A percentile compares a stretch with the other conserved stretches of the same genome.
Evolutionary conservation across 2,888 invertebrate species (phyloP).

Genomic region (Tipula confusa): DNA sequence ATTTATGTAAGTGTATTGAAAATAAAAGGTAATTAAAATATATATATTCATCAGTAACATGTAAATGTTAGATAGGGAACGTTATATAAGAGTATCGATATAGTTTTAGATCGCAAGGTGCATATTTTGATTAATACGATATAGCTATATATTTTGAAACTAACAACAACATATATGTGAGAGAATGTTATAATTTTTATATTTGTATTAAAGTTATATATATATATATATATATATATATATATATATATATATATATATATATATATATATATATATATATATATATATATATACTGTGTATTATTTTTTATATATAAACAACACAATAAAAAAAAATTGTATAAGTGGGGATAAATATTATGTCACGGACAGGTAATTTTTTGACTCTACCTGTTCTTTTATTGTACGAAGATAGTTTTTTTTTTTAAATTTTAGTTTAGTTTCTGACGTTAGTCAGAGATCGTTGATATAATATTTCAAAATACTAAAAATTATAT

Average conservation of each 20-base stretch:
- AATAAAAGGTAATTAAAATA: slow-evolving; percentile 20
- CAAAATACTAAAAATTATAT: background rate
- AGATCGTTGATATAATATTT: background rate
- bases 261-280: background rate
- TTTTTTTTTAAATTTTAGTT: slow-evolving; percentile 6
- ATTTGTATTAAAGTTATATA: background rate
- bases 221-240: background rate
- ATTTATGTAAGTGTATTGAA: background rate
- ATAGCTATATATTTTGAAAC: background rate
- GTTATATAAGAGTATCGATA: background rate
- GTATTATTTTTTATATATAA: background rate
- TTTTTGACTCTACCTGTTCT: slow-evolving; percentile 29
- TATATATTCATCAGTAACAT: background rate
- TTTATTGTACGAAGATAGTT: background rate
- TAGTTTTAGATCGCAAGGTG: background rate
- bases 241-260: background rate
- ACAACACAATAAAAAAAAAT: background rate
- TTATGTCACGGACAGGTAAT: slow-evolving; percentile 31
- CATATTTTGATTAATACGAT: background rate
- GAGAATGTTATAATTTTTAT: slow-evolving; percentile 5
- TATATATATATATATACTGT: background rate
- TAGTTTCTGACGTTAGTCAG: background rate
- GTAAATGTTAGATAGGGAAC: background rate
- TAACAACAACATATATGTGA: background rate
- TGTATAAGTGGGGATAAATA: slow-evolving; percentile 29